Conservation (phyloP, 2,888 invertebrate genomes). For the Thumatha senex region DNA sequence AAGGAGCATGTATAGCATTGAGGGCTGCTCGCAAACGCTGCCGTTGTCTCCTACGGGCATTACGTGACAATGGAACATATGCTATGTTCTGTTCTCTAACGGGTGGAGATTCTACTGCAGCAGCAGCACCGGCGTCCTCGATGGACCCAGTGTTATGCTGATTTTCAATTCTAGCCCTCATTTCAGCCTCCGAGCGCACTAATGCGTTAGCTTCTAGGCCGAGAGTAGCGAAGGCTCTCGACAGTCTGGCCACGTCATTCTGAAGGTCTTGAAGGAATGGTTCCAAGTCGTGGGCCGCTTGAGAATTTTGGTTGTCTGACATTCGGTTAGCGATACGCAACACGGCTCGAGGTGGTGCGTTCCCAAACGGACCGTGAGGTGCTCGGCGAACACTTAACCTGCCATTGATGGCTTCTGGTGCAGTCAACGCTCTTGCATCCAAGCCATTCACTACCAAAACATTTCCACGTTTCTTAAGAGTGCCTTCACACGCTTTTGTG, state of each 20-base stretch:
- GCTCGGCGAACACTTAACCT: slow-evolving; percentile 66
- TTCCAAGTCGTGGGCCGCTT: slow-evolving; percentile 48
- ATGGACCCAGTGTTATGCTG: slow-evolving; percentile 23
- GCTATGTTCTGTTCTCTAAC: slow-evolving; percentile 9
- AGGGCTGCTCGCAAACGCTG: slow-evolving; percentile 60
- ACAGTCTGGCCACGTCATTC: slow-evolving; percentile 62
- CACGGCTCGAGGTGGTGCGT: slow-evolving; percentile 68
- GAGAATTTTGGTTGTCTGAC: slow-evolving; percentile 31
- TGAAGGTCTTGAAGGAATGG: slow-evolving; percentile 65
- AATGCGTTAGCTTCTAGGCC: slow-evolving; percentile 61
- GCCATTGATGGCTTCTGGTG: slow-evolving; percentile 56
- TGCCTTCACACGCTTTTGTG: slow-evolving; percentile 72
- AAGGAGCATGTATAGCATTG: slow-evolving; percentile 40
- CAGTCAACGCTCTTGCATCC: slow-evolving; percentile 61
- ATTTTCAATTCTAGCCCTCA: slow-evolving; percentile 49
- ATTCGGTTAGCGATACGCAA: slow-evolving; percentile 71
- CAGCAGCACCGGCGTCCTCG: slow-evolving; percentile 20
- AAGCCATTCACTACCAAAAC: slow-evolving; percentile 59
- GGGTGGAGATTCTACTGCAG: slow-evolving; percentile 23
- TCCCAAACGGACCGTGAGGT: slow-evolving; percentile 54
- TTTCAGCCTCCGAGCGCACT: slow-evolving; percentile 55
- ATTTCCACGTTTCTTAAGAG: slow-evolving; percentile 70
- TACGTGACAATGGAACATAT: slow-evolving; percentile 50
- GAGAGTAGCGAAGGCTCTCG: slow-evolving; percentile 64
- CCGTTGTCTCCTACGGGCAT: slow-evolving; percentile 66